Evolutionary conservation across 2,113 vertebrate species (phyloP).

Genomic region (Callorhinus ursinus): DNA sequence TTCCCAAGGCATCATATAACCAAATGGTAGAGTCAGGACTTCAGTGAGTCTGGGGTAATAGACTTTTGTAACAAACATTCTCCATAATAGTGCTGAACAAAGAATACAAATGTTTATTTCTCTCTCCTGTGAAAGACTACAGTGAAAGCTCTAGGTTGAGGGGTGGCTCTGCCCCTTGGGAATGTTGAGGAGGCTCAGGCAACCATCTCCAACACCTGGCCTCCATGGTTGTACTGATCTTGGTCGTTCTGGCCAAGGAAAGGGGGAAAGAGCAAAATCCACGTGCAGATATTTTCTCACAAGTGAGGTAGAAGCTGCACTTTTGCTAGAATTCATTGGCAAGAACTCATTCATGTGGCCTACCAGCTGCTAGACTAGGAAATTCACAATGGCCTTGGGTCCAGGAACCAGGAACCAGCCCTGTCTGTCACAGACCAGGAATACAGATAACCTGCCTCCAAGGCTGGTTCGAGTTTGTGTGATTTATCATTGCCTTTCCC

Average conservation of each 20-base stretch:
- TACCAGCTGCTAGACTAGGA: not conserved
- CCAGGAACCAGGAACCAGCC: not conserved
- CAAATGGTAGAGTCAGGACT: not conserved
- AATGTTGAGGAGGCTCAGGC: not conserved
- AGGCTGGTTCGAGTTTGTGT: not conserved
- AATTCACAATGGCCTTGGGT: not conserved
- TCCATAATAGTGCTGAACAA: not conserved
- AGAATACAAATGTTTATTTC: not conserved
- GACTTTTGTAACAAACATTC: not conserved
- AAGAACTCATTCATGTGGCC: not conserved
- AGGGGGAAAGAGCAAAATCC: not conserved
- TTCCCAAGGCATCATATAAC: not conserved
- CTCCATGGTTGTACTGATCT: not conserved
- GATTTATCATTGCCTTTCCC: not conserved
- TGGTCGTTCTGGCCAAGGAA: not conserved
- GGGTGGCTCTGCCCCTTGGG: not conserved
- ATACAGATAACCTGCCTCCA: accelerated
- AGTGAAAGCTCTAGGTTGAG: not conserved
- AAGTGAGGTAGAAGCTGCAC: not conserved
- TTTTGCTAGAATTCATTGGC: not conserved
- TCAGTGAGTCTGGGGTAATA: not conserved
- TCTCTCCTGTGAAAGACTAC: too few species aligned
- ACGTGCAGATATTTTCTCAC: not conserved
- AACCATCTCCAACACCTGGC: not conserved
- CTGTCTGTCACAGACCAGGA: not conserved